These are phyloP conservation scores for Panulirus ornatus DNA, from an alignment of 1,140 invertebrate genomes.

Conservation along the genomic window DNA sequence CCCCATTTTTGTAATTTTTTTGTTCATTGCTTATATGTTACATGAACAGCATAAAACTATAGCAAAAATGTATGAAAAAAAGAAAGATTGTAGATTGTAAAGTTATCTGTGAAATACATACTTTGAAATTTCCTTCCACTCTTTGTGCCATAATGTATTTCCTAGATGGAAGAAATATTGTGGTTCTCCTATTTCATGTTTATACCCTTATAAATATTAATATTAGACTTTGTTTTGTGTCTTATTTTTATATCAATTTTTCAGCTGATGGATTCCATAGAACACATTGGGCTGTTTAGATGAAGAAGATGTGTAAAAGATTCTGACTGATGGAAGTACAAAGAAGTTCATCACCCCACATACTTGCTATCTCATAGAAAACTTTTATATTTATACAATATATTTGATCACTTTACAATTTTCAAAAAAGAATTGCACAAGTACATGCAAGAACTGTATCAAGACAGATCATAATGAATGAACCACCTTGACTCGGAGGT, in stretches of 20 bases:
- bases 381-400: no score
- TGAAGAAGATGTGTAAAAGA: neutral
- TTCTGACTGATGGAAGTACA: neutral
- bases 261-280: constrained; percentile 61
- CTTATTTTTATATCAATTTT: neutral
- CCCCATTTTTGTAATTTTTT: neutral
- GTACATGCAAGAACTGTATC: no score
- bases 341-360: neutral
- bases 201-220: neutral
- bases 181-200: neutral
- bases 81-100: neutral
- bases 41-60: neutral
- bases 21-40: neutral
- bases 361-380: neutral
- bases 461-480: no score
- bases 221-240: neutral
- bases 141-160: neutral
- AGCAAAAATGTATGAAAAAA: no score
- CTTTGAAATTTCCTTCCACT: neutral
- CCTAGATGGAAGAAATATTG: neutral
- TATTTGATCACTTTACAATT: no score
- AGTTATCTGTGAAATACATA: neutral
- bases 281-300: constrained; percentile 59
- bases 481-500: no score
- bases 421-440: no score